Conservation (phyloP, 2,888 invertebrate species). For the Tachina grossa region DNA sequence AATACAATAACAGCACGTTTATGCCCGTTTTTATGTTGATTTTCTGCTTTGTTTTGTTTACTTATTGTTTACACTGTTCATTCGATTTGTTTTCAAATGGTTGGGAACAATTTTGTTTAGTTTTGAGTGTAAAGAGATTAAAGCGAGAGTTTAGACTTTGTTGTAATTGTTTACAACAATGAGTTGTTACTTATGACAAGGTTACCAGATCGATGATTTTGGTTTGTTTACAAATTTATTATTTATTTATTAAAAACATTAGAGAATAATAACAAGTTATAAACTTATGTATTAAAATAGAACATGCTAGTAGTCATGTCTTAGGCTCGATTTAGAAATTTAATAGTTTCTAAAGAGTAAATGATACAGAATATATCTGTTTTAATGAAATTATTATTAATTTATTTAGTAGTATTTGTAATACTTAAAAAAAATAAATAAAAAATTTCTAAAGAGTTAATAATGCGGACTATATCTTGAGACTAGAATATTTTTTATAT, state of each 20-base stretch:
- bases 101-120: constrained; percentile 20
- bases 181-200: constrained; percentile 10
- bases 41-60: constrained; percentile 39
- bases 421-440: no score
- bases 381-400: no score
- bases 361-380: no score
- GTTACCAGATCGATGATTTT: constrained; percentile 14
- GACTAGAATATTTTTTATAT: not conserved
- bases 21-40: constrained; percentile 18
- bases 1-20: constrained; percentile 47
- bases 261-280: no score
- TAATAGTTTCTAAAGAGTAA: no score
- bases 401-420: no score
- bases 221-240: not conserved
- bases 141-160: constrained; percentile 28
- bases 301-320: no score
- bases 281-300: no score
- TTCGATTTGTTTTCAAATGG: constrained; percentile 15
- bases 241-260: no score
- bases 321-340: no score
- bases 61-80: constrained; percentile 36
- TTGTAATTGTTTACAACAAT: not conserved
- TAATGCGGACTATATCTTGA: no score
- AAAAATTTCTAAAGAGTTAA: no score
- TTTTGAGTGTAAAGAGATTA: constrained; percentile 14